Evolutionary conservation across 92 coral and sea anemone species (phyloP).

Genomic region (Umimayanthus chanpuru): DNA sequence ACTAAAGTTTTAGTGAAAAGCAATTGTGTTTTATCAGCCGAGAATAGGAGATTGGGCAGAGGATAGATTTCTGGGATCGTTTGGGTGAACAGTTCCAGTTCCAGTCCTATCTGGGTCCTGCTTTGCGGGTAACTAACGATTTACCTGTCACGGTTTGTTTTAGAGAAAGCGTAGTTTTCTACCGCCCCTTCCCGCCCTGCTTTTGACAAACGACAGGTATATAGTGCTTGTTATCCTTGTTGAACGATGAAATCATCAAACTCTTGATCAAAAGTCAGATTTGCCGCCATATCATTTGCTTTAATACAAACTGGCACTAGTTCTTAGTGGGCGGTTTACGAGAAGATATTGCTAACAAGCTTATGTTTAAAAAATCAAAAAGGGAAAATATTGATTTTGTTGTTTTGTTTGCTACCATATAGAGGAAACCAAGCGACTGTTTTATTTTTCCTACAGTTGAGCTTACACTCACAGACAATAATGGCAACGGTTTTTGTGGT

Average conservation of each 20-base stretch:
- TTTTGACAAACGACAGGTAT: not conserved
- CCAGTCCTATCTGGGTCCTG: not conserved
- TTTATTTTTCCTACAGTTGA: no score
- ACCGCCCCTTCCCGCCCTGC: not conserved
- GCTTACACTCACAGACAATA: no score
- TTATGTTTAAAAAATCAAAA: not conserved
- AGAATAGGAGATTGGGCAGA: not conserved
- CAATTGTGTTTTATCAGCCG: not conserved
- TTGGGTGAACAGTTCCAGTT: no score
- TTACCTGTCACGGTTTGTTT: not conserved
- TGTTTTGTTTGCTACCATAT: no score
- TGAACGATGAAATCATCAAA: constrained; percentile 11
- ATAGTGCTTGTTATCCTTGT: not conserved
- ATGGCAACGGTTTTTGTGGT: no score
- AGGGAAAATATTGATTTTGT: no score
- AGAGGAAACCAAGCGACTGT: no score
- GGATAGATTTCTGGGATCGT: no score
- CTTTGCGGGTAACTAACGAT: not conserved
- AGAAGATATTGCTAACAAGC: not conserved
- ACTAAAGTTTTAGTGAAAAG: no score
- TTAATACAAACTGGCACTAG: not conserved
- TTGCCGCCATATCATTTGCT: not conserved
- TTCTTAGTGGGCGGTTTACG: not conserved
- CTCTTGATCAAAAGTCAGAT: not conserved
- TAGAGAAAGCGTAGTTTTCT: not conserved